These are phyloP conservation scores for Magallana ariakensis DNA, from an alignment of 1,140 invertebrate genomes.

Conservation along the genomic window DNA sequence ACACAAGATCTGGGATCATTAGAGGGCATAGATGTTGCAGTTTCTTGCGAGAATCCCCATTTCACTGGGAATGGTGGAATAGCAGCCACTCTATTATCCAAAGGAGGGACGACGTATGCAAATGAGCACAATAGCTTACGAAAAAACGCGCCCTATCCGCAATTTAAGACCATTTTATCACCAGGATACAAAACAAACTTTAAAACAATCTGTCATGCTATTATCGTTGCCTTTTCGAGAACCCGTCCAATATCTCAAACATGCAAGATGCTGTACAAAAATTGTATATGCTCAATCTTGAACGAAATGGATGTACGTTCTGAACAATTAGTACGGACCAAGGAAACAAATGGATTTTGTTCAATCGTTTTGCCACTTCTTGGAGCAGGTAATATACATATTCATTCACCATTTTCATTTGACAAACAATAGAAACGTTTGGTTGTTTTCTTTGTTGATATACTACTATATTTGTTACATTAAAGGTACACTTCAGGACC, in stretches of 20 bases:
- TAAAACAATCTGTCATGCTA: conserved; percentile 9
- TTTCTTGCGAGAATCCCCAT: conserved; percentile 5
- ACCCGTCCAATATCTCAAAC: background rate
- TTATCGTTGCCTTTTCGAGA: background rate
- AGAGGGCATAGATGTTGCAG: conserved; percentile 28
- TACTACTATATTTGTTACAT: background rate
- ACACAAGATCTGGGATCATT: conserved; percentile 2
- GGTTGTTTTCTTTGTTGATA: background rate
- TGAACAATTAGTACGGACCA: background rate
- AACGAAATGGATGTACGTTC: background rate
- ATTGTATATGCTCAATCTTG: background rate
- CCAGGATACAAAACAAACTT: background rate
- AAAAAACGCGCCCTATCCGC: background rate
- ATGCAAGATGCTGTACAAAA: background rate
- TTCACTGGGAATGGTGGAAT: background rate
- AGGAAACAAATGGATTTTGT: background rate
- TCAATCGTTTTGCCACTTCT: conserved; percentile 17
- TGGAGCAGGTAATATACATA: background rate
- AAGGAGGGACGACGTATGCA: conserved; percentile 11
- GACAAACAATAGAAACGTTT: background rate
- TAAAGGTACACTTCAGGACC: background rate
- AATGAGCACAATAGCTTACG: conserved; percentile 1
- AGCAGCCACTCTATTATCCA: background rate
- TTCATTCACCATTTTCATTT: background rate
- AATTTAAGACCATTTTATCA: background rate